Evolutionary conservation across 2,888 invertebrate genomes (phyloP).

Genomic region (Perizoma flavofasciatum): DNA sequence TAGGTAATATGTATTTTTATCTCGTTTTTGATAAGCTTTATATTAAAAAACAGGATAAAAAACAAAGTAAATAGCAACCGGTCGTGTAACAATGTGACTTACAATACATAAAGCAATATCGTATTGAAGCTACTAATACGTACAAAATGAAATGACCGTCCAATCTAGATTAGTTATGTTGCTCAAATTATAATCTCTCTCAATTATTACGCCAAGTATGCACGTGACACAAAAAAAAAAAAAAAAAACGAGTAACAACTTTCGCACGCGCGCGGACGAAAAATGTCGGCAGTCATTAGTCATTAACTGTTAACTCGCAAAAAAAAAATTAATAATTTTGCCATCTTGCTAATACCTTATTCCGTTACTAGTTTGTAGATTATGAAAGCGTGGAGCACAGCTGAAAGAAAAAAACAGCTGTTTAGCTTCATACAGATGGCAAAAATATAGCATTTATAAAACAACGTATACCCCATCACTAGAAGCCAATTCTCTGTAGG

Average conservation of each 20-base stretch:
- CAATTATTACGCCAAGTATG: background rate
- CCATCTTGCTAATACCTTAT: slow-evolving; percentile 19
- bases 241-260: slow-evolving; percentile 5
- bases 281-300: slow-evolving; percentile 24
- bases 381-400: background rate
- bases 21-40: too few species aligned
- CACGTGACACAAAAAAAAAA: too few species aligned
- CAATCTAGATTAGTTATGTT: background rate
- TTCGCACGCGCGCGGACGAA: slow-evolving; percentile 16
- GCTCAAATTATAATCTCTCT: background rate
- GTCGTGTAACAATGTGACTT: too few species aligned
- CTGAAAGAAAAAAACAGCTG: background rate
- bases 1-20: too few species aligned
- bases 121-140: too few species aligned
- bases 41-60: too few species aligned
- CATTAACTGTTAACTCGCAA: slow-evolving; percentile 20
- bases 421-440: background rate
- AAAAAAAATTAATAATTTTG: slow-evolving; percentile 28
- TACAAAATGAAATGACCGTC: background rate
- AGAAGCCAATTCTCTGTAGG: too few species aligned
- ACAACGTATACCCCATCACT: too few species aligned
- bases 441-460: too few species aligned
- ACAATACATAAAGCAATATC: too few species aligned
- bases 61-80: too few species aligned
- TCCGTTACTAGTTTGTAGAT: slow-evolving; percentile 21